A percentile compares a stretch with the other conserved stretches of the same genome.
phyloP scores from a whole-genome alignment of 2,888 invertebrate genomes.

The Vannuccia rotundouncinata region DNA sequence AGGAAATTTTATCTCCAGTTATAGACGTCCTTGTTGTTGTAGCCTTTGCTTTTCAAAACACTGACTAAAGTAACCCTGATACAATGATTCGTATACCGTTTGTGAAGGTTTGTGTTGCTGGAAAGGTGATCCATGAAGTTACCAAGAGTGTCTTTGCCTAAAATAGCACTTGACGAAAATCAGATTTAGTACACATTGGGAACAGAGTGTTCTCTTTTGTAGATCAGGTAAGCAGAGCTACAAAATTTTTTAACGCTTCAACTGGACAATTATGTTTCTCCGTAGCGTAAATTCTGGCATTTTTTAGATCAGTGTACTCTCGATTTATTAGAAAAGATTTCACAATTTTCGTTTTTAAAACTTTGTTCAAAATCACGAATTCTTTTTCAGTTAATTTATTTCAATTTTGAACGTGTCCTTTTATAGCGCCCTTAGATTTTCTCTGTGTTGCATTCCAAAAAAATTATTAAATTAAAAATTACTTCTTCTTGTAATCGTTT shows the following conservation, averaged over 20 bases:
- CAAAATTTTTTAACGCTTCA: neutral
- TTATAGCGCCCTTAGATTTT: neutral
- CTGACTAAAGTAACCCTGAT: neutral
- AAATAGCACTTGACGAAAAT: neutral
- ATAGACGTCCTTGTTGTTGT: neutral
- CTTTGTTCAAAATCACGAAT: neutral
- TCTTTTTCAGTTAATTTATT: neutral
- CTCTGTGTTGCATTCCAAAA: neutral
- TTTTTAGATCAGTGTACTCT: neutral
- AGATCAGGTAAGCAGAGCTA: neutral
- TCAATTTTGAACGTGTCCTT: neutral
- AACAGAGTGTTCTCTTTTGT: neutral
- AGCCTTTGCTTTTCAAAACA: neutral
- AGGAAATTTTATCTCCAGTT: no score
- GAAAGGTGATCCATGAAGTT: neutral
- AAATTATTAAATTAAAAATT: neutral
- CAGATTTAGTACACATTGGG: neutral
- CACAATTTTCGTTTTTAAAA: neutral
- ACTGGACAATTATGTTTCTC: neutral
- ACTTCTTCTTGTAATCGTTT: slow-evolving; percentile 21
- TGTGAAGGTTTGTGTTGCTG: neutral
- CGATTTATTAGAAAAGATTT: neutral
- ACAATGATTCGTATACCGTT: neutral
- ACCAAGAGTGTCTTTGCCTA: neutral
- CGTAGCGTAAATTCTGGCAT: neutral